phyloP scores from a whole-genome alignment of 2,113 vertebrate species.

The Alces alces region DNA sequence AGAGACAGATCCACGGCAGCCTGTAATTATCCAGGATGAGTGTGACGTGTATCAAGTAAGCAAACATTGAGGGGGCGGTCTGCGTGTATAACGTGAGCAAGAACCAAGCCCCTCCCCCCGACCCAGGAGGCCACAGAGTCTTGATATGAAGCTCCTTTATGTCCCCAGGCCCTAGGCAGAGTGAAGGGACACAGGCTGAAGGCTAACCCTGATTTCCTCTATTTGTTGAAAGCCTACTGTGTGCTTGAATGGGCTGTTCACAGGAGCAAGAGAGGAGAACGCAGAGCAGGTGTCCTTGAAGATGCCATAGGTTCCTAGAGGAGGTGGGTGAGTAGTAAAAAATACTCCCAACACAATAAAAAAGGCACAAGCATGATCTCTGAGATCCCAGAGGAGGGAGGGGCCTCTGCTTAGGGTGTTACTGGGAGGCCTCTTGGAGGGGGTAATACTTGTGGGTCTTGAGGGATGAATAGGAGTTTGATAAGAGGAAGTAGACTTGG shows the following conservation, averaged over 20 bases:
- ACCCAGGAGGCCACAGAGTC: background rate
- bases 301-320: background rate
- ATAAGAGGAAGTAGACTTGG: background rate
- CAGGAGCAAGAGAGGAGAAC: background rate
- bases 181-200: background rate
- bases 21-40: background rate
- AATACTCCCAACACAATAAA: background rate
- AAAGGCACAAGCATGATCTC: background rate
- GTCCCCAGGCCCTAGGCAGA: background rate
- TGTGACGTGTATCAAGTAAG: background rate
- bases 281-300: fast-evolving
- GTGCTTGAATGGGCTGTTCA: background rate
- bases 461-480: background rate
- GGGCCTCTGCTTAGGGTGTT: background rate
- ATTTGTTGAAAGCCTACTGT: background rate
- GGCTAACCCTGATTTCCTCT: fast-evolving
- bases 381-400: background rate
- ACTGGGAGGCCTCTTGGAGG: background rate
- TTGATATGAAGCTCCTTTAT: background rate
- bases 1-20: background rate
- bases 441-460: background rate
- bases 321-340: background rate
- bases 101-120: background rate
- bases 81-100: background rate
- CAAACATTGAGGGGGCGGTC: background rate